phyloP scores from a whole-genome alignment of 2,797 vertebrate genomes.

The Poecilia picta region DNA sequence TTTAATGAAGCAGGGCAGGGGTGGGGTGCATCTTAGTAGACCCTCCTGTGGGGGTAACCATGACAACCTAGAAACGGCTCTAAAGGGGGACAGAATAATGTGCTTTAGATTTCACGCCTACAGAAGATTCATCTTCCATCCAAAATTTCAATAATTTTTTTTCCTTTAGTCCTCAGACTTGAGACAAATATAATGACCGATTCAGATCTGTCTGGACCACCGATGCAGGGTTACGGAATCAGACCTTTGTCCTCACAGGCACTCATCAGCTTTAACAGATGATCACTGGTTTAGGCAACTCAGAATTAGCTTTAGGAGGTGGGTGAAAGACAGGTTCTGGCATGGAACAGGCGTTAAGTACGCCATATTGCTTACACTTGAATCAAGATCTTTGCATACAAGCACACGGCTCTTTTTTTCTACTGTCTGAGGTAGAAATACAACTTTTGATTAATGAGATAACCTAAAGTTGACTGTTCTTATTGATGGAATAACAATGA shows the following conservation, averaged over 20 bases:
- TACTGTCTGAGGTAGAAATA: not conserved
- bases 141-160: not conserved
- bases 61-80: constrained; percentile 67
- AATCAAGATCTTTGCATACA: not conserved
- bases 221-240: not conserved
- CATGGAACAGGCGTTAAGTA: not conserved
- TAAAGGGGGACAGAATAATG: constrained; percentile 35
- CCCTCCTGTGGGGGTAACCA: constrained; percentile 67
- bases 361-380: constrained; percentile 3
- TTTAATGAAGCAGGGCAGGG: constrained; percentile 65
- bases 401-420: not conserved
- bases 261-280: not conserved
- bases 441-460: too few species aligned
- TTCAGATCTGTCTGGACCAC: not conserved
- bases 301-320: constrained; percentile 1
- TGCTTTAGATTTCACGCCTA: constrained; percentile 28
- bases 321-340: constrained; percentile 5
- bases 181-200: not conserved
- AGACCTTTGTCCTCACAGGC: not conserved
- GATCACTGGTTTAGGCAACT: constrained; percentile 7
- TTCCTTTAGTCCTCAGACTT: not conserved
- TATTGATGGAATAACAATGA: too few species aligned
- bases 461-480: too few species aligned
- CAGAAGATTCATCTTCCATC: not conserved
- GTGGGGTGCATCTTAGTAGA: constrained; percentile 30